phyloP scores from a whole-genome alignment of 2,888 invertebrate genomes.

The Plutella xylostella region DNA sequence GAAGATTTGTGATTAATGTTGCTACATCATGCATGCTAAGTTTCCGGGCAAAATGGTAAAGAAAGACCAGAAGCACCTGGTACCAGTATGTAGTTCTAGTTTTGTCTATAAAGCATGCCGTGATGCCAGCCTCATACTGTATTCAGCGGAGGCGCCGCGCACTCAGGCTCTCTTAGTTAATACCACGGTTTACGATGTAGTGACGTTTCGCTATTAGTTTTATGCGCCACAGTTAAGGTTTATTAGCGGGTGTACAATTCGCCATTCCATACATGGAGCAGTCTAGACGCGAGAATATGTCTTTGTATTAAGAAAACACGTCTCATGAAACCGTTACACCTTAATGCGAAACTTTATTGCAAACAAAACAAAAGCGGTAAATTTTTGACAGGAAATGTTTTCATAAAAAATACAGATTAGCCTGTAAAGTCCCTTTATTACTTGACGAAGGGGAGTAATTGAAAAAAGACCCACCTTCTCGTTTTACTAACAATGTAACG shows the following conservation, averaged over 20 bases:
- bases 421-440: constrained; percentile 49
- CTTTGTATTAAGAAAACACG: constrained; percentile 42
- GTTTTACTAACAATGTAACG: constrained; percentile 60
- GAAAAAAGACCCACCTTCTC: constrained; percentile 45
- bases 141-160: no score
- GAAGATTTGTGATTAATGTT: no score
- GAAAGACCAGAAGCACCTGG: no score
- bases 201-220: constrained; percentile 60
- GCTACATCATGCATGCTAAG: no score
- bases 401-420: constrained; percentile 42
- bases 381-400: constrained; percentile 24
- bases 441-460: constrained; percentile 38
- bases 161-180: constrained; percentile 36
- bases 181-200: constrained; percentile 54
- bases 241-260: constrained; percentile 57
- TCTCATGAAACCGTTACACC: constrained; percentile 6
- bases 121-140: no score
- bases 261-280: constrained; percentile 55
- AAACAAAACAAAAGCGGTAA: neutral
- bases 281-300: constrained; percentile 54
- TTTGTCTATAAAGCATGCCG: no score
- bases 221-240: constrained; percentile 57
- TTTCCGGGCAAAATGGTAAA: no score
- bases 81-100: no score
- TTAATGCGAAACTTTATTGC: neutral